These are phyloP conservation scores for Synergus umbraculus DNA, from an alignment of 2,888 invertebrate species.

Conservation along the genomic window DNA sequence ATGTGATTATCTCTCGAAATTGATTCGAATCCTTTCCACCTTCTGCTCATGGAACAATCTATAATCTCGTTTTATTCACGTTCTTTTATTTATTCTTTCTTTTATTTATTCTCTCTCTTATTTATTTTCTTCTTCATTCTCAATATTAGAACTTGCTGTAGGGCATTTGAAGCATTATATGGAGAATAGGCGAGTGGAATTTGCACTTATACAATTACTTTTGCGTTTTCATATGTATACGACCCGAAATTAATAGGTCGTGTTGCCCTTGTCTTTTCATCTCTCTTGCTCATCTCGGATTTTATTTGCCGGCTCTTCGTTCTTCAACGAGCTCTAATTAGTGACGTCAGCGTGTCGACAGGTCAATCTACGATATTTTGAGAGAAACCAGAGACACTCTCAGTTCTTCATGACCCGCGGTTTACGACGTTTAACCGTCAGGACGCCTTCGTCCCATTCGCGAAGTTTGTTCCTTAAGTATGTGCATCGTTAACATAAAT, in stretches of 20 bases:
- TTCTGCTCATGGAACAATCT: slow-evolving; percentile 15
- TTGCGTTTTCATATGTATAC: slow-evolving; percentile 44
- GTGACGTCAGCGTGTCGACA: slow-evolving; percentile 75
- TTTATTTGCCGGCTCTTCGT: slow-evolving; percentile 51
- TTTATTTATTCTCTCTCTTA: neutral
- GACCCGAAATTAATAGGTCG: slow-evolving; percentile 19
- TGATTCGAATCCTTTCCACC: slow-evolving; percentile 9
- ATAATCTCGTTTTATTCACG: neutral
- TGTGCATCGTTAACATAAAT: slow-evolving; percentile 27
- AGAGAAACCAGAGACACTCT: slow-evolving; percentile 68
- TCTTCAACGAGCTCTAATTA: slow-evolving; percentile 74
- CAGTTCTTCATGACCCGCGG: slow-evolving; percentile 62
- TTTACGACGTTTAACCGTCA: slow-evolving; percentile 49
- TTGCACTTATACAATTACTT: too few relatives aligned
- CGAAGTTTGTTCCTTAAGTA: slow-evolving; percentile 25
- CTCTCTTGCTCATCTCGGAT: slow-evolving; percentile 42
- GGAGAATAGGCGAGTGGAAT: too few relatives aligned
- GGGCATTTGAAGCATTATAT: too few relatives aligned
- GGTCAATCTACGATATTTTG: slow-evolving; percentile 75
- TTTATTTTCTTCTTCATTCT: slow-evolving; percentile 41
- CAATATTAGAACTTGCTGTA: too few relatives aligned
- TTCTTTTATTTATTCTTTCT: slow-evolving; percentile 28
- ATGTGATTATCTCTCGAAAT: slow-evolving; percentile 35
- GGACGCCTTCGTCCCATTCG: neutral
- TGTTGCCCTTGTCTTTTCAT: slow-evolving; percentile 11